These are phyloP conservation scores for Baccha elongata DNA, from an alignment of 2,888 invertebrate species.

Conservation along the genomic window DNA sequence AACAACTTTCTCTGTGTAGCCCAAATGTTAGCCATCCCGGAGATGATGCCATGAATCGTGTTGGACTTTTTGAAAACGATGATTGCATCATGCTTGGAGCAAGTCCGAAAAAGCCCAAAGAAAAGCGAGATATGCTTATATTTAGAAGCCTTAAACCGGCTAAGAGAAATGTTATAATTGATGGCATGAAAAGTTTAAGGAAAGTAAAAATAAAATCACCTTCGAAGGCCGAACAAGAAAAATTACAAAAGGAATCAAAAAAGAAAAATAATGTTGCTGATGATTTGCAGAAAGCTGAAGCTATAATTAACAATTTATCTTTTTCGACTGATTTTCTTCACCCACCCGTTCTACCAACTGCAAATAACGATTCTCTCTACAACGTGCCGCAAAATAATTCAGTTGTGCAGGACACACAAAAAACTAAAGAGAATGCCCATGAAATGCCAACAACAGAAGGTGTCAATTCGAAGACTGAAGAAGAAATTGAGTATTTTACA, in stretches of 20 bases:
- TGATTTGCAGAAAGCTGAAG: conserved; percentile 77
- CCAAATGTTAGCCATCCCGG: conserved; percentile 68
- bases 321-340: conserved; percentile 81
- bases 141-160: conserved; percentile 80
- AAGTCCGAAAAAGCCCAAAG: conserved; percentile 77
- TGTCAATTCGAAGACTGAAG: conserved; percentile 77
- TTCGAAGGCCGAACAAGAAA: conserved; percentile 75
- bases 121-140: conserved; percentile 79
- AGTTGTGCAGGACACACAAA: conserved; percentile 66
- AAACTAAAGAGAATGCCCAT: conserved; percentile 13
- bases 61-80: conserved; percentile 74
- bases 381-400: conserved; percentile 81
- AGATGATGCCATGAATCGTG: conserved; percentile 76
- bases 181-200: conserved; percentile 80
- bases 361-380: conserved; percentile 76
- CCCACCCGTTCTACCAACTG: conserved; percentile 44
- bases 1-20: conserved; percentile 44
- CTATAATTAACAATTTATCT: conserved; percentile 79
- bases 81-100: conserved; percentile 32
- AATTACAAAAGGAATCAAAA: conserved; percentile 34
- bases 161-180: conserved; percentile 76
- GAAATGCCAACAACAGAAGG: conserved; percentile 67
- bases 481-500: conserved; percentile 80
- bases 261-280: conserved; percentile 70
- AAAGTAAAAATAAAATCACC: conserved; percentile 78